These are phyloP conservation scores for Sarcophaga bullata DNA, from an alignment of 1,140 invertebrate species.

Conservation along the genomic window DNA sequence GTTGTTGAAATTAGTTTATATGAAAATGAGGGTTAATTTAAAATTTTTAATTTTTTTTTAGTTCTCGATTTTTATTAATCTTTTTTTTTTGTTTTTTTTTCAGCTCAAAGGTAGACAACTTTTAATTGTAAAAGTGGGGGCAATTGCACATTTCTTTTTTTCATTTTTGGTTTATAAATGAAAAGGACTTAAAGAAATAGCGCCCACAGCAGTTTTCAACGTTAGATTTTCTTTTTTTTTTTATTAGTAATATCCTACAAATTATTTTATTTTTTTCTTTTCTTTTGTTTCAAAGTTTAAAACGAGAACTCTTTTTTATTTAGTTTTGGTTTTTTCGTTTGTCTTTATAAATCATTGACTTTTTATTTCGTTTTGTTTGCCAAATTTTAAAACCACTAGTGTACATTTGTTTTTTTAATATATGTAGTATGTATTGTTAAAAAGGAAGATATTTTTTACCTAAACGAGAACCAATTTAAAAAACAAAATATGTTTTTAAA, in stretches of 20 bases:
- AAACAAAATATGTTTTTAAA: background rate
- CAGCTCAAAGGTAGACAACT: constrained; percentile 7
- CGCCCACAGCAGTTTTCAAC: constrained; percentile 5
- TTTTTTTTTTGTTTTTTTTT: too few species aligned
- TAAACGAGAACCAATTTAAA: constrained; percentile 10
- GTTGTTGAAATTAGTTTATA: background rate
- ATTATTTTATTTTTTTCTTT: background rate
- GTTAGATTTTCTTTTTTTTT: constrained; percentile 14
- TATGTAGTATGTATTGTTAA: too few species aligned
- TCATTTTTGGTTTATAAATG: too few species aligned
- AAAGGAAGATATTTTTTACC: background rate
- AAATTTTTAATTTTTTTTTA: background rate
- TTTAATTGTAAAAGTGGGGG: background rate
- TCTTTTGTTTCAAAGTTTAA: constrained; percentile 16
- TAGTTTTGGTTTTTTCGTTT: constrained; percentile 24
- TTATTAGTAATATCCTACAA: background rate
- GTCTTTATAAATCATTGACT: constrained; percentile 61
- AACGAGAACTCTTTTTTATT: background rate
- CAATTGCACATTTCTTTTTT: background rate
- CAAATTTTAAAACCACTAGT: background rate
- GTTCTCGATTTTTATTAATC: too few species aligned
- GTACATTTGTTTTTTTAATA: too few species aligned
- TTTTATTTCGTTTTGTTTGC: constrained; percentile 55
- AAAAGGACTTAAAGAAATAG: background rate
- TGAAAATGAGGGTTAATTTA: constrained; percentile 4